Evolutionary conservation across 2,797 vertebrate genomes (phyloP).

Genomic region (Malacoraja senta): DNA sequence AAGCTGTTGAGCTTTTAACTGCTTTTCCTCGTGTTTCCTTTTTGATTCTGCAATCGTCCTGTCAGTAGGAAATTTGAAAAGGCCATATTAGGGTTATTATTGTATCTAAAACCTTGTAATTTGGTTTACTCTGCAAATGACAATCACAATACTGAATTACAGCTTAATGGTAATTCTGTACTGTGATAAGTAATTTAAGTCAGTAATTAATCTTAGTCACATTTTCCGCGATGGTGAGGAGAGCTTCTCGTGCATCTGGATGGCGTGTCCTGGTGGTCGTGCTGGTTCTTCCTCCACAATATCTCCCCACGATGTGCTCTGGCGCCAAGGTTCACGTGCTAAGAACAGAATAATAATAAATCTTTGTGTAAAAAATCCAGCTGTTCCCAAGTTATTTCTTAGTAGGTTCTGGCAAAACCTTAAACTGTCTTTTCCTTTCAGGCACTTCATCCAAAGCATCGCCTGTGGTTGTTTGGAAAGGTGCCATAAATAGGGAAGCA

Average conservation of each 20-base stretch:
- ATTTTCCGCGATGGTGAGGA: conserved; percentile 95
- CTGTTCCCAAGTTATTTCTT: neutral
- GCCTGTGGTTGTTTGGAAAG: too few relatives aligned
- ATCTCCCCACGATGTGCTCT: conserved; percentile 94
- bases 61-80: conserved; percentile 50
- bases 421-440: neutral
- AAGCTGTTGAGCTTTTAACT: conserved; percentile 96
- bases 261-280: conserved; percentile 89
- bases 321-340: conserved; percentile 93
- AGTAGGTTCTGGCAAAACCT: neutral
- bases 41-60: conserved; percentile 98
- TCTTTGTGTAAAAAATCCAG: neutral
- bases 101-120: neutral
- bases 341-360: neutral
- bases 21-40: conserved; percentile 98
- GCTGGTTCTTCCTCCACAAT: conserved; percentile 93
- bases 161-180: neutral
- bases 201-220: conserved; percentile 49
- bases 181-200: neutral
- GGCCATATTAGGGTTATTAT: neutral
- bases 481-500: too few relatives aligned
- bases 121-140: neutral
- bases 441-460: neutral
- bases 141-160: neutral
- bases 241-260: conserved; percentile 97